Conservation (phyloP, 1,140 invertebrate species). For the Asbolus verrucosus region DNA sequence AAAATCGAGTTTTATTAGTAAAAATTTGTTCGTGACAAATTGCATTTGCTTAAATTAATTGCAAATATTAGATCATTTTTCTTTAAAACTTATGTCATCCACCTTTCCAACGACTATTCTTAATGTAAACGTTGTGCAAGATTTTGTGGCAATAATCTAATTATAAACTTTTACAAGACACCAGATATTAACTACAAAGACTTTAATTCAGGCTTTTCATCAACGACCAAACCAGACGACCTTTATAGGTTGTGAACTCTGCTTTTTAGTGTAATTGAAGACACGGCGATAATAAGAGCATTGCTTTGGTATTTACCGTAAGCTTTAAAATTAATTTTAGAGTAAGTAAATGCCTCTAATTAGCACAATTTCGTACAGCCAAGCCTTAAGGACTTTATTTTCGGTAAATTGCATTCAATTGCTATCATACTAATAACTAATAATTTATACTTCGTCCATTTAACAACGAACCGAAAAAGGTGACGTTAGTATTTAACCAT, state of each 20-base stretch:
- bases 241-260: constrained; percentile 42
- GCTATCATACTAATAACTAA: constrained; percentile 6
- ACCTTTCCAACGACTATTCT: not conserved
- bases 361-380: not conserved
- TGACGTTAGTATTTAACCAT: constrained; percentile 8
- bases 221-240: constrained; percentile 9
- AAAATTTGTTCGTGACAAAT: no score
- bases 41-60: no score
- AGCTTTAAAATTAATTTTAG: not conserved
- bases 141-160: constrained; percentile 12
- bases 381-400: not conserved
- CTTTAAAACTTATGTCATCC: not conserved
- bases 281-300: constrained; percentile 23
- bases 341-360: not conserved
- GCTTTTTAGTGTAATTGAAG: constrained; percentile 41
- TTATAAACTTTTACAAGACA: constrained; percentile 9
- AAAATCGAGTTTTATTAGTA: no score
- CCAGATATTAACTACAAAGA: not conserved
- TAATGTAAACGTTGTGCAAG: not conserved
- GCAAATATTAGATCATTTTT: not conserved
- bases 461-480: constrained; percentile 10
- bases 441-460: not conserved
- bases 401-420: constrained; percentile 10
- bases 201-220: not conserved
- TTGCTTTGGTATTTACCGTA: constrained; percentile 12